Evolutionary conservation across 2,797 vertebrate species (phyloP), one percentile per base, ranked within the genome.

Genomic region (Sebastes hubbsi): DNA sequence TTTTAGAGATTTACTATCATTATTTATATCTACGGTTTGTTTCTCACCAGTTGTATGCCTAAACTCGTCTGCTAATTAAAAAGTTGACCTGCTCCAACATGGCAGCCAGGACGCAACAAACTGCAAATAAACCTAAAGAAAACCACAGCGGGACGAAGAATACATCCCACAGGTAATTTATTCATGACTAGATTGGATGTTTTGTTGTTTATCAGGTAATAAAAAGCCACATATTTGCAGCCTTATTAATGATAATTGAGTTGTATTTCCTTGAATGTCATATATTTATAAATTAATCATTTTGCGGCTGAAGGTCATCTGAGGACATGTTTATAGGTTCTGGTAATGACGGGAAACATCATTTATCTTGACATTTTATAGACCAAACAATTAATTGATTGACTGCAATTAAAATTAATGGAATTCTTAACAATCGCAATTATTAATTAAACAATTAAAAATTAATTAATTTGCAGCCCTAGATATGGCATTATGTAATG

Each of bases 41-140:
- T 78, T 69, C 8, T 52, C 49, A 30, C 11, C 38, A 72, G 54
- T 5, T 22, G 49, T 24, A 18, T 10, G 24, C 54, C 27, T 38
- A 71, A 75, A 72, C 32, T 55, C 14, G 38, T 42, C 38, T 42
- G 38, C 1, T 61, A 82, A 77, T 27, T 24, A 56, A 59, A 42
- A 52, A 8, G 59, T 18, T 62, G 75, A 77, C 34, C 74, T 4
- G 8, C 67, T 42, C 54, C 4, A 38, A 65, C 32, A 69, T 32
- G 77, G 63, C 68, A 69, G 32, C 55, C 20, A 20, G 69, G 77
- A 76, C 18, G 30, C 20, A 66, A 49, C 34, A 73, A 55, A 61
- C 34, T 29, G 27, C 63, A 60, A 56, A 61, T 77, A 29, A 77
- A 81, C 52, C 55, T 75, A 42, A 76, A 59, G 73, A 59, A 36